phyloP scores from a whole-genome alignment of 2,113 vertebrate genomes.

The Spermophilus dauricus region DNA sequence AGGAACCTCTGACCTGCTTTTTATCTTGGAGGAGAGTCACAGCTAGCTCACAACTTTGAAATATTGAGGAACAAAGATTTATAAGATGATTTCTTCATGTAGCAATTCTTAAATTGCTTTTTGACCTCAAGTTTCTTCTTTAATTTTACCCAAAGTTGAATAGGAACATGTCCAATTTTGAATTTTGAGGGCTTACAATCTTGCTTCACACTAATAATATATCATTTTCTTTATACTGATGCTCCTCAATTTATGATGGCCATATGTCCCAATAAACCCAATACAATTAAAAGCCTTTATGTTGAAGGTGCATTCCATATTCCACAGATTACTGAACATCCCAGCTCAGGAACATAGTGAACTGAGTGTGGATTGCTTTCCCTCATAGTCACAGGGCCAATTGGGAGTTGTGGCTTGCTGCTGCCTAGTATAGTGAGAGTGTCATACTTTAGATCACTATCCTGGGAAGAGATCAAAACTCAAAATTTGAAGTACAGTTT shows the following conservation, averaged over 20 bases:
- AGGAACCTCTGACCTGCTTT: neutral
- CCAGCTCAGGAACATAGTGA: too few relatives aligned
- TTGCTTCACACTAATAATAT: neutral
- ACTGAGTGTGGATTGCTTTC: neutral
- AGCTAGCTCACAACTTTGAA: neutral
- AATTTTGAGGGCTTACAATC: neutral
- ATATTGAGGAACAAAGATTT: constrained; percentile 30
- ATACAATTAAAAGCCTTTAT: neutral
- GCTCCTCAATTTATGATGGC: neutral
- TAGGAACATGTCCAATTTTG: neutral
- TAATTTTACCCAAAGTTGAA: neutral
- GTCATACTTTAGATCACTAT: neutral
- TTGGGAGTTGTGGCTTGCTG: neutral
- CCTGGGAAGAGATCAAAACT: neutral
- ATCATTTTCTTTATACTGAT: neutral
- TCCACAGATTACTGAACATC: neutral
- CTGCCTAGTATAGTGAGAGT: too few relatives aligned
- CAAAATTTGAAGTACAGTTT: neutral
- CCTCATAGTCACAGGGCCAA: rapidly evolving
- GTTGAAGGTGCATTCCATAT: neutral
- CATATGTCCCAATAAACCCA: neutral
- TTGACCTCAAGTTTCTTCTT: neutral
- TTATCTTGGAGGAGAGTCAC: neutral
- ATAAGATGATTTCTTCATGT: neutral
- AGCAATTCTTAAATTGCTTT: neutral